Evolutionary conservation across 2,113 vertebrate genomes (phyloP).

Genomic region (Peromyscus leucopus): DNA sequence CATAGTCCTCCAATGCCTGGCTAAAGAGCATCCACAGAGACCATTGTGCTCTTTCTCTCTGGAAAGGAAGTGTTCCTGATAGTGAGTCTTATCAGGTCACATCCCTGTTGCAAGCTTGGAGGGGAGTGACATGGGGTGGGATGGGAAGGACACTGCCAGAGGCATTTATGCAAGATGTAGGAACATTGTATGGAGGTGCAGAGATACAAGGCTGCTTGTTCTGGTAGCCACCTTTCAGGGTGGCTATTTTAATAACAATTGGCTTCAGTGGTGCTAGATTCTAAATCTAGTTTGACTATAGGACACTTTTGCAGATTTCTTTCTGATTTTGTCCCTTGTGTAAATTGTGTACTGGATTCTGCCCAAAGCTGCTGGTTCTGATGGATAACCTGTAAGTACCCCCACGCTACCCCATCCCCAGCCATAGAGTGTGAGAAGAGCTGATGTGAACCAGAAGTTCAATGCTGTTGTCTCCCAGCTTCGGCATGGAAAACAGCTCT

Average conservation of each 20-base stretch:
- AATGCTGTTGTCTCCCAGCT: neutral
- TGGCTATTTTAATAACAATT: accelerated
- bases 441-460: neutral
- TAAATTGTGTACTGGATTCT: neutral
- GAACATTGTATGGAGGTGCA: accelerated
- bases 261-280: neutral
- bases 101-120: neutral
- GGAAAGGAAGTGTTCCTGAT: neutral
- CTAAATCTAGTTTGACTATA: neutral
- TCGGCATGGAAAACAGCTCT: neutral
- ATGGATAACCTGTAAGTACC: neutral
- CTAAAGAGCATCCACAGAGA: neutral
- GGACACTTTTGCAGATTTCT: neutral
- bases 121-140: neutral
- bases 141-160: no score
- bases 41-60: neutral
- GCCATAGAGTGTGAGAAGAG: neutral
- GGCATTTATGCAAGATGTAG: neutral
- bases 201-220: neutral
- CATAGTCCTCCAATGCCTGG: neutral
- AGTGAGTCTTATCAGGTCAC: neutral
- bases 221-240: neutral
- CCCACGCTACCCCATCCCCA: no score
- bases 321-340: neutral
- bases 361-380: neutral